Evolutionary conservation across 1,140 invertebrate genomes (phyloP).

Genomic region (Rhopalosiphum padi): DNA sequence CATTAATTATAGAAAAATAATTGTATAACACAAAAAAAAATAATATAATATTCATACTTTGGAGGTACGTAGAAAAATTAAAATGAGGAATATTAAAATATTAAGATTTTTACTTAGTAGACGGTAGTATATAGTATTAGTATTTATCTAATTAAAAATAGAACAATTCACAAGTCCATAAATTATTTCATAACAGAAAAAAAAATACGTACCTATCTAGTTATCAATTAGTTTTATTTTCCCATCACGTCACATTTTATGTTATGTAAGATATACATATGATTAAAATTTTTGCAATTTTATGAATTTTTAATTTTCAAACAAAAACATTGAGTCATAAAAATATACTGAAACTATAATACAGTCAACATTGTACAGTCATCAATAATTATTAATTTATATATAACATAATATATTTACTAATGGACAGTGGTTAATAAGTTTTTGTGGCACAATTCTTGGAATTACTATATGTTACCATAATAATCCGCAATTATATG

Average conservation of each 20-base stretch:
- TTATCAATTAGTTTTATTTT: conserved; percentile 13
- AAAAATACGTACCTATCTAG: background rate
- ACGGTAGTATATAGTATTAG: too few species aligned
- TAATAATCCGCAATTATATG: background rate
- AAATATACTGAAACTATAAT: background rate
- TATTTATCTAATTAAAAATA: background rate
- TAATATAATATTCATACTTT: background rate
- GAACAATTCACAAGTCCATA: background rate
- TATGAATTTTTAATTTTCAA: background rate
- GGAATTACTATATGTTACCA: background rate
- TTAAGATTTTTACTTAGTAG: background rate
- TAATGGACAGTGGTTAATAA: background rate
- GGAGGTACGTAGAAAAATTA: background rate
- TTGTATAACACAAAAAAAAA: background rate
- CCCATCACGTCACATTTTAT: background rate
- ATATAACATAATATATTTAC: background rate
- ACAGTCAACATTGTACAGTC: background rate
- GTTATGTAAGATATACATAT: background rate
- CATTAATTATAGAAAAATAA: background rate
- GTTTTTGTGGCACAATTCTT: background rate
- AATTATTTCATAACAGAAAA: background rate
- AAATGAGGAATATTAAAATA: background rate
- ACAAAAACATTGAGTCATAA: background rate
- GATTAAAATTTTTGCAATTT: background rate
- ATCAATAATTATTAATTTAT: conserved; percentile 31